Conservation (phyloP, 1,140 invertebrate genomes). For the Xylocopa sonorina region DNA sequence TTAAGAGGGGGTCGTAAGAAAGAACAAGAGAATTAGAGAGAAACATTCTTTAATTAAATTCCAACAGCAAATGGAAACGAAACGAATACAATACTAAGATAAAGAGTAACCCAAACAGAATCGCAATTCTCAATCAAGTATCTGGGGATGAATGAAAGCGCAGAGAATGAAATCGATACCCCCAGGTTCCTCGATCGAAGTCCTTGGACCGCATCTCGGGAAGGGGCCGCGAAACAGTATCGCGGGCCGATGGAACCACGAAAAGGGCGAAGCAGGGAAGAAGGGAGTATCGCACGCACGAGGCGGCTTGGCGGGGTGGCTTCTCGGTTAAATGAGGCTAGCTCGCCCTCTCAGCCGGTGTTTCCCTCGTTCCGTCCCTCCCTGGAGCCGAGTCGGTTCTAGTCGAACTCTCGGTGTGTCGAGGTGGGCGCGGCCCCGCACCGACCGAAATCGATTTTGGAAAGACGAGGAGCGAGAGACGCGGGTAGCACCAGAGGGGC, state of each 20-base stretch:
- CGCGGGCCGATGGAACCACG: conserved; percentile 26
- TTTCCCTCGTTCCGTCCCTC: conserved; percentile 17
- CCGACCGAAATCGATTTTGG: conserved; percentile 80
- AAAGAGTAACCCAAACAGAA: too few relatives aligned
- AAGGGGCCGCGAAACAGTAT: background rate
- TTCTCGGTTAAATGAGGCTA: conserved; percentile 79
- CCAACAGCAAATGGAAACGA: too few relatives aligned
- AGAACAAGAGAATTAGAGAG: too few relatives aligned
- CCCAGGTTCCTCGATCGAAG: background rate
- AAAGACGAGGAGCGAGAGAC: conserved; percentile 73
- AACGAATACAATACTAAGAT: too few relatives aligned
- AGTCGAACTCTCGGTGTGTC: conserved; percentile 71
- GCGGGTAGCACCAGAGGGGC: conserved; percentile 40
- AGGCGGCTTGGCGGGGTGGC: conserved; percentile 65
- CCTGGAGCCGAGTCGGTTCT: conserved; percentile 39
- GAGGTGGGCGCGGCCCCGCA: conserved; percentile 76
- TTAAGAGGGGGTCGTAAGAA: too few relatives aligned
- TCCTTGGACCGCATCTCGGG: background rate
- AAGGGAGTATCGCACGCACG: conserved; percentile 68
- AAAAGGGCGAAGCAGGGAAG: conserved; percentile 53
- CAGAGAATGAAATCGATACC: too few relatives aligned
- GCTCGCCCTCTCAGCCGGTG: conserved; percentile 59
- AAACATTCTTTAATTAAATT: too few relatives aligned
- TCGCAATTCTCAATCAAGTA: too few relatives aligned
- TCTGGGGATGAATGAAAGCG: too few relatives aligned